Evolutionary conservation across 2,113 vertebrate species (phyloP), one percentile per base, ranked within the genome.

Genomic region (Hippocampus mohnikei): DNA sequence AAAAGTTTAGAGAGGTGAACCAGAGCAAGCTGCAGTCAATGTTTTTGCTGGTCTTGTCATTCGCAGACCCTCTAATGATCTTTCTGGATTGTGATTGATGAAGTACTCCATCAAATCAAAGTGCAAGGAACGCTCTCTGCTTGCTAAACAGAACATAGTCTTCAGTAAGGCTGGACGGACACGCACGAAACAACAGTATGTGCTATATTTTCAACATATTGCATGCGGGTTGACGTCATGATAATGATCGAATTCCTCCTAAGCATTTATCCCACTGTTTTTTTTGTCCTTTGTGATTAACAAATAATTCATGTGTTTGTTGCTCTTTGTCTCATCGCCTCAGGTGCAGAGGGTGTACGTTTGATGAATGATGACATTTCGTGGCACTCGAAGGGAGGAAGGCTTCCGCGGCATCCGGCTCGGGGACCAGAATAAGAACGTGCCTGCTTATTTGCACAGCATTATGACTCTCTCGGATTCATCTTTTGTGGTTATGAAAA

Each of bases 51-150:
- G 48, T 88, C 89, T 70, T 86, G 88, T 91, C 88, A 87, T 85
- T 82, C 74, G 77, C 81, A 81, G 82, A 78, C 79, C 76, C 78
- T 84, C 82, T 88, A 91, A 90, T 88, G 85, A 87, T 90, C 82
- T 81, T 84, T 84, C 88, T 84, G 58, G 79, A 88, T 79, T 75
- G 86, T 90, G 86, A 91, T 88, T 88, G 89, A 91, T 91, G 87
- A 85, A 89, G 84, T 85, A 88, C 85, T 91, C 89, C 82, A 62
- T 74, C 7, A 69, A 87, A 88, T 87, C 81, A 87, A 87, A 87
- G 84, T 81, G 56, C 64, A 10, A 77, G 75, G 65, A 81, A 84
- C 64, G 67, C 77, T 76, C n/a, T 55, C 70, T 71, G 82, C 86
- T 80, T 87, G 82, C 85, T 86, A 85, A 87, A 80, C 85, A 23